These are phyloP conservation scores for Chascanopsetta lugubris DNA, from an alignment of 2,113 vertebrate genomes.

Conservation along the genomic window DNA sequence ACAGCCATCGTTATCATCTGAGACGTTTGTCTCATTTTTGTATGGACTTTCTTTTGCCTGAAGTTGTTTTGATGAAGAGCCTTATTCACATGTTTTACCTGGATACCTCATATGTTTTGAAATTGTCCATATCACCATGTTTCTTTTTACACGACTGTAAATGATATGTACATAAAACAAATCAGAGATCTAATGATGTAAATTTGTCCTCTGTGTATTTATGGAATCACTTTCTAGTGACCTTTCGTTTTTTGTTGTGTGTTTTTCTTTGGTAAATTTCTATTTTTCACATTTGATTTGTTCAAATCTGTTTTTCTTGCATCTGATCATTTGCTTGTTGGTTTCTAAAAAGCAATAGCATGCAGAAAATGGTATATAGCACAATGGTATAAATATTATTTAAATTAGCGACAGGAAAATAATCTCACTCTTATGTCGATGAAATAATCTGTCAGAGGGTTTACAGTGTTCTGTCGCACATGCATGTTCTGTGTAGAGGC, in stretches of 20 bases:
- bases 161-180: conserved; percentile 80
- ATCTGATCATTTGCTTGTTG: conserved; percentile 80
- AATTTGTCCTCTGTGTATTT: conserved; percentile 78
- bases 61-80: conserved; percentile 86
- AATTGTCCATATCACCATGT: conserved; percentile 73
- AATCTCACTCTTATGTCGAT: conserved; percentile 80
- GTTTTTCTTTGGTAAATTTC: conserved; percentile 75
- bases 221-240: conserved; percentile 71
- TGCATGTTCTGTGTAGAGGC: conserved; percentile 67
- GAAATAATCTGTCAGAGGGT: conserved; percentile 71
- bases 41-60: conserved; percentile 77
- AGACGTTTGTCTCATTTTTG: conserved; percentile 73
- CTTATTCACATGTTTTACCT: conserved; percentile 93
- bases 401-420: conserved; percentile 79
- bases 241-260: conserved; percentile 62
- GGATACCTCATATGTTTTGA: conserved; percentile 91
- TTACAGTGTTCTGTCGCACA: conserved; percentile 67
- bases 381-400: conserved; percentile 85
- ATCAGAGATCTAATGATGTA: conserved; percentile 76
- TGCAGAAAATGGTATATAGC: conserved; percentile 92
- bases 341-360: conserved; percentile 95
- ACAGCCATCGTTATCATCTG: conserved; percentile 85
- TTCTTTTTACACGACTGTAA: conserved; percentile 83
- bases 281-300: conserved; percentile 70
- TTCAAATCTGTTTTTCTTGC: conserved; percentile 82